These are phyloP conservation scores for Neotoxoptera formosana DNA, from an alignment of 1,140 invertebrate species.

Conservation along the genomic window DNA sequence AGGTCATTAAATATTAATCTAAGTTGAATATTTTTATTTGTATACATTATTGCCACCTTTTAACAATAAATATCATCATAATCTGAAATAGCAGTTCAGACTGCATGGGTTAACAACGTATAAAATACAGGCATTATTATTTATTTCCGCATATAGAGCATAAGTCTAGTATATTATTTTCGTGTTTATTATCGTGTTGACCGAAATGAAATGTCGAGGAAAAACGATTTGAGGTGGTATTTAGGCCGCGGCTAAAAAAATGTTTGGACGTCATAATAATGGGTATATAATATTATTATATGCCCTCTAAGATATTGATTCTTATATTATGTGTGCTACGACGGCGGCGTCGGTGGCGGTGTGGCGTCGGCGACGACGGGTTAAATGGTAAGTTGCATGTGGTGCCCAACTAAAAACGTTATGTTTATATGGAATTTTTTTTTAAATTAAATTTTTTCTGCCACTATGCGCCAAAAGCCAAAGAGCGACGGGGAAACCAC, in stretches of 20 bases:
- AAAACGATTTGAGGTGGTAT: background rate
- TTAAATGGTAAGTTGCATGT: constrained; percentile 27
- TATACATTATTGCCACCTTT: background rate
- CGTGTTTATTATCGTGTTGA: background rate
- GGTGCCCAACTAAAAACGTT: background rate
- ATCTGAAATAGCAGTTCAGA: background rate
- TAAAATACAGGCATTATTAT: background rate
- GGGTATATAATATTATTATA: background rate
- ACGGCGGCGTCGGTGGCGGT: background rate
- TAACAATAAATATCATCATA: background rate
- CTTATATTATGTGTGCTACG: constrained; percentile 13
- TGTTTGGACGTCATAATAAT: constrained; percentile 9
- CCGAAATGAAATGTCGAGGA: background rate
- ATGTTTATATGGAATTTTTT: background rate
- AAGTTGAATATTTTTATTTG: background rate
- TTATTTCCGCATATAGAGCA: background rate
- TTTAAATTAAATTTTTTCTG: background rate
- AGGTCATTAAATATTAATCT: background rate
- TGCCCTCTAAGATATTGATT: constrained; percentile 42
- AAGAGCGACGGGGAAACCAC: background rate
- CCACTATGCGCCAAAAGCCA: background rate
- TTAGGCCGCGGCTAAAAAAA: constrained; percentile 5
- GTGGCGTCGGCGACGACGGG: background rate
- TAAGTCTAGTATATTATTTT: background rate
- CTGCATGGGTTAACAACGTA: background rate